Evolutionary conservation across 2,888 invertebrate genomes (phyloP).

Genomic region (Hirtodrosophila trivittata): DNA sequence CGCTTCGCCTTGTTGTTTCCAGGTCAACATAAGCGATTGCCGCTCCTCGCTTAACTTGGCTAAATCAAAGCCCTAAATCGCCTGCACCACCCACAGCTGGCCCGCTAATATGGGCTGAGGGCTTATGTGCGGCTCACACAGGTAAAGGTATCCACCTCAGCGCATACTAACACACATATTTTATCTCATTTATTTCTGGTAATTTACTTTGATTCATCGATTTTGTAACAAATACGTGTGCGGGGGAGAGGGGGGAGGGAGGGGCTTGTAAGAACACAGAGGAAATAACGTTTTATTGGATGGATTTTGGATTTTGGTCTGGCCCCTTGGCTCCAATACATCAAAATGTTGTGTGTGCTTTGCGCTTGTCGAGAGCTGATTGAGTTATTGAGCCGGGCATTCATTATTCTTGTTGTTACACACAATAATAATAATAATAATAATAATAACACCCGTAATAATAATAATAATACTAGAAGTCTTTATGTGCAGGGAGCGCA

Average conservation of each 20-base stretch:
- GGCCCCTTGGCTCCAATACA: no score
- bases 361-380: slow-evolving; percentile 61
- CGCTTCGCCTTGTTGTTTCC: slow-evolving; percentile 7
- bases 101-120: no score
- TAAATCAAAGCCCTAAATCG: slow-evolving; percentile 47
- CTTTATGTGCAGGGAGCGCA: no score
- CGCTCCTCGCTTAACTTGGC: slow-evolving; percentile 28
- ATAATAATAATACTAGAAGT: slow-evolving; percentile 64
- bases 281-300: slow-evolving; percentile 43
- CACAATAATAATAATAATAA: slow-evolving; percentile 54
- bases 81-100: no score
- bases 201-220: slow-evolving; percentile 80
- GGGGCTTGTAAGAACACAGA: background rate
- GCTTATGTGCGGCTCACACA: no score
- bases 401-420: slow-evolving; percentile 30
- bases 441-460: slow-evolving; percentile 46
- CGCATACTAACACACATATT: slow-evolving; percentile 54
- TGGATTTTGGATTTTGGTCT: no score
- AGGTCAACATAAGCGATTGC: slow-evolving; percentile 34
- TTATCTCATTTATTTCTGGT: slow-evolving; percentile 79
- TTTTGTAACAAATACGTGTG: slow-evolving; percentile 68
- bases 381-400: slow-evolving; percentile 70
- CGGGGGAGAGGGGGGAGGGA: background rate
- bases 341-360: slow-evolving; percentile 47
- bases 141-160: slow-evolving; percentile 40